Evolutionary conservation across 2,888 invertebrate species (phyloP), one percentile per base, ranked within the genome.

Genomic region (Dolomedes plantarius): DNA sequence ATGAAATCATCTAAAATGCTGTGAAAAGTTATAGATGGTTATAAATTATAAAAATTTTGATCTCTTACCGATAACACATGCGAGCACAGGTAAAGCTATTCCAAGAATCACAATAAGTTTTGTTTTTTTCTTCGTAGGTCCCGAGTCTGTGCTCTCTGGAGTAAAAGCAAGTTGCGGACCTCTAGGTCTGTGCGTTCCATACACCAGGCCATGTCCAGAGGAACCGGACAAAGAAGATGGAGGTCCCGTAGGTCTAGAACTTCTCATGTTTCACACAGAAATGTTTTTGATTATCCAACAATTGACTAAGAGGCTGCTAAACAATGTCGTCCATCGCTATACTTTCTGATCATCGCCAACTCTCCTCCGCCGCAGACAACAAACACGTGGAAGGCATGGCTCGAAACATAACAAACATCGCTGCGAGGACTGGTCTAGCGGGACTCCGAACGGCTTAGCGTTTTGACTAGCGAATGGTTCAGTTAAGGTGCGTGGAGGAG

Each of bases 41-140:
- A n/a, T n/a, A n/a, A n/a, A n/a, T n/a, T n/a, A n/a, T n/a, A n/a
- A n/a, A n/a, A n/a, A n/a, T n/a, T n/a, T n/a, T n/a, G n/a, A n/a
- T n/a, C n/a, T n/a, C 86, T 75, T 67, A 86, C 86, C 86, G 28
- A 86, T 79, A 16, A 86, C 76, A 23, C 86, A 86, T 0, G 86
- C 86, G 62, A 86, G 23, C 2, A 86, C 86, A 1, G 86, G 86
- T 27, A 86, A 65, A 36, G 80, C 78, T 32, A 86, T 72, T 50
- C 86, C 86, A 65, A 86, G 72, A 13, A 86, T 80, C 9, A 86
- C 23, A 41, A 86, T 86, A 0, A 75, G 29, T 31, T 64, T 79
- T 2, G 80, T 86, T 39, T 64, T 64, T 13, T 27, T 71, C 28
- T 76, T 80, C 11, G 68, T 39, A 1, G 56, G 16, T 9, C 11